Base-by-base conservation (phyloP, 2,113 vertebrate genomes). In the Megaptera novaeangliae region DNA sequence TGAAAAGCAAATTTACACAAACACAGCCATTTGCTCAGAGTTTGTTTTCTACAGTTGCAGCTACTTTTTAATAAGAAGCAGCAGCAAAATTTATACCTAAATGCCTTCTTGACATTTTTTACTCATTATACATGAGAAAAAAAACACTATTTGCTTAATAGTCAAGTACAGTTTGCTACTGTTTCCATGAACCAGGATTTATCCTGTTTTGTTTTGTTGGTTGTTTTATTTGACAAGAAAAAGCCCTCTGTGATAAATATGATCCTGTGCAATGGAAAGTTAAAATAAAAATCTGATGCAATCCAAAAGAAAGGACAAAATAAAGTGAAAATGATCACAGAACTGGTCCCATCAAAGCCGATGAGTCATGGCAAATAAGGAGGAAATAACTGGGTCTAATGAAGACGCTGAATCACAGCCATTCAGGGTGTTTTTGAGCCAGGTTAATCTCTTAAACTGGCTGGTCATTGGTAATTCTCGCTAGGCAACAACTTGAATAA, bases 341-440 rank as follows among this genome's bases (percentile, higher is more conserved):
- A 96, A 94, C 63, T 18, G 31, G 44, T 27, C 57, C 23, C 64
- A 81, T 59, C 78, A 81, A 59, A 68, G 39, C 72, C 92, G 84
- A 80, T 97, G 92, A 98, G 85, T 36, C 72, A 97, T 9, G 4
- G 93, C 81, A 97, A 97, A 71, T 31, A 91, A 97, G 49, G n/a
- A 88, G 29, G 93, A 97, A 95, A 94, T 0, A 92, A 87, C 44
- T 59, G 17, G 86, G 88, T 49, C 34, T 97, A 81, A 69, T 88
- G 91, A 97, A 68, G 68, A 92, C 25, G 86, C 83, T 91, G 91
- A 98, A 14, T 84, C 95, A 96, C 69, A 96, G 59, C 49, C 41
- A 85, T 78, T 64, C 21, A 36, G 84, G 92, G 46, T n/a, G 34
- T 72, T 57, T 86, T 46, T 59, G 82, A 72, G 74, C 5, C 59